Evolutionary conservation across 2,113 vertebrate genomes (phyloP).

Genomic region (Eublepharis macularius): DNA sequence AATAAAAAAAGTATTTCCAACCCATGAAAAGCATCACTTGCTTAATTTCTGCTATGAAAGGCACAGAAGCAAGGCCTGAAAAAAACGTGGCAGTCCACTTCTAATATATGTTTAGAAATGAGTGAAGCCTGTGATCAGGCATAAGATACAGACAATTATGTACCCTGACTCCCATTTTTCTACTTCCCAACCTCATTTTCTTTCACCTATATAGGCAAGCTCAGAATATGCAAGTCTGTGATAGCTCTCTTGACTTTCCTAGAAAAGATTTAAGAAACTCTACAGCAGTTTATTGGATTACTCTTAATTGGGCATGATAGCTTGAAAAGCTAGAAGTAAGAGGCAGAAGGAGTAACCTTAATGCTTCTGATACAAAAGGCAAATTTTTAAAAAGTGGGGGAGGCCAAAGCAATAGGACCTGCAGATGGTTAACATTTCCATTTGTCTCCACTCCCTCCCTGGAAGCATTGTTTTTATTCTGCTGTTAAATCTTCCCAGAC

Average conservation of each 20-base stretch:
- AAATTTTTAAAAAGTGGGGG: conserved; percentile 55
- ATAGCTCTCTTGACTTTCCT: neutral
- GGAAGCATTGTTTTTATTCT: conserved; percentile 76
- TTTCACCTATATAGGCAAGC: neutral
- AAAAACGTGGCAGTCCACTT: neutral
- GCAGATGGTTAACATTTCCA: conserved; percentile 78
- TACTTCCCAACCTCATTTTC: neutral
- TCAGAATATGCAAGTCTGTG: neutral
- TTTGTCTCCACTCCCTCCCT: conserved; percentile 44
- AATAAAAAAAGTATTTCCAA: neutral
- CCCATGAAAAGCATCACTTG: too few species aligned
- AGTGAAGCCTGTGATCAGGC: neutral
- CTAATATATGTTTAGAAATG: neutral
- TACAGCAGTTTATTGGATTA: conserved; percentile 69
- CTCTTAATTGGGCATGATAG: conserved; percentile 73
- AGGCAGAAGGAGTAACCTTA: conserved; percentile 61
- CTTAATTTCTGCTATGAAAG: neutral
- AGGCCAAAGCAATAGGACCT: conserved; percentile 66
- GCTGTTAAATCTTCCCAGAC: conserved; percentile 80
- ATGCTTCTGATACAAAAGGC: conserved; percentile 62
- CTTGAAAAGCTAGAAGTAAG: conserved; percentile 63
- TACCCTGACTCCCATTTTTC: neutral
- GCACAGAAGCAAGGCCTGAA: neutral
- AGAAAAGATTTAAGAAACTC: conserved; percentile 27
- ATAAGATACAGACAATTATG: neutral